These are phyloP conservation scores for Phrynocephalus guinanensis DNA, from an alignment of 2,797 vertebrate species.

Conservation along the genomic window DNA sequence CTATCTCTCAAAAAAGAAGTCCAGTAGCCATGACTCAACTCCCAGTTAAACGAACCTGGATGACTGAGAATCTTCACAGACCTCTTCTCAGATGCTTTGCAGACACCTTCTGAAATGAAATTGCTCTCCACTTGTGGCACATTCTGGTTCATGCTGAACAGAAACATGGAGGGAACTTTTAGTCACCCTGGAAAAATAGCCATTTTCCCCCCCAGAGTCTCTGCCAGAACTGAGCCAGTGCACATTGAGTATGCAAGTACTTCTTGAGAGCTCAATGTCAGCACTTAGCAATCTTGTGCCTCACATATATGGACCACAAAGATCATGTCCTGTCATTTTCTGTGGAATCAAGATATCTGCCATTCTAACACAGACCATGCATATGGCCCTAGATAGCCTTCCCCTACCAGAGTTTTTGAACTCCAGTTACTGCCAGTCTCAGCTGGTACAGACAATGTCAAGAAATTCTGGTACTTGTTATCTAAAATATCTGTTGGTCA, in stretches of 20 bases:
- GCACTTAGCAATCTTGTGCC: background rate
- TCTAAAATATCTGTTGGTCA: background rate
- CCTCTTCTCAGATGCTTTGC: background rate
- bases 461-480: background rate
- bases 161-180: slow-evolving; percentile 20
- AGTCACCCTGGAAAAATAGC: slow-evolving; percentile 26
- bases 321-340: background rate
- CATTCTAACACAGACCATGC: background rate
- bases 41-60: no score
- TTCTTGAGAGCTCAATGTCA: background rate
- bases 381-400: background rate
- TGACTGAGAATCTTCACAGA: no score
- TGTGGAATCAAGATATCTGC: background rate
- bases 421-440: background rate
- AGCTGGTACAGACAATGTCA: background rate
- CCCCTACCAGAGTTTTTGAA: background rate
- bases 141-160: background rate
- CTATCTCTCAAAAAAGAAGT: no score
- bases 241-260: background rate
- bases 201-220: slow-evolving; percentile 27
- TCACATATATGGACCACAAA: background rate
- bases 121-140: background rate
- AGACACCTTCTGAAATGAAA: slow-evolving; percentile 17
- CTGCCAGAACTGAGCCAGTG: slow-evolving; percentile 10
- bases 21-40: no score